Percentiles rank a stretch among this genome's conserved stretches.
These are phyloP conservation scores for Metellina segmentata DNA, from an alignment of 2,888 invertebrate genomes.

Conservation along the genomic window DNA sequence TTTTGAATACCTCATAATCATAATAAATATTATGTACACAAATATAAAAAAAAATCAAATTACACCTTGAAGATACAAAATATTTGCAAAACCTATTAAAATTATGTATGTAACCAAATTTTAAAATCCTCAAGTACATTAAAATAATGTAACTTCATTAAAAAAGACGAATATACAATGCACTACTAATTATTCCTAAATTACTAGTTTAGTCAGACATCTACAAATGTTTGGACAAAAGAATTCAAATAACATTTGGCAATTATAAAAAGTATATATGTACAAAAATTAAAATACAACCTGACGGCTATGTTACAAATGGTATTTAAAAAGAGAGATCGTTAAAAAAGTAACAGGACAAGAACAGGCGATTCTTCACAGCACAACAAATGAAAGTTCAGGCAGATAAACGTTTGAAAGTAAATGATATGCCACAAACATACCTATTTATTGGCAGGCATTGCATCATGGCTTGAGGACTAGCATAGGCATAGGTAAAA, in stretches of 20 bases:
- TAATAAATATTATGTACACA: no score
- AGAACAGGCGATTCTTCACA: conserved; percentile 12
- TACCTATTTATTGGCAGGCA: background rate
- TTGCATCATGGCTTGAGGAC: conserved; percentile 7
- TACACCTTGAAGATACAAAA: no score
- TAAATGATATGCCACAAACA: background rate
- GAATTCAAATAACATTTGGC: conserved; percentile 39
- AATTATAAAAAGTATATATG: conserved; percentile 62
- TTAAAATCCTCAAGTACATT: no score
- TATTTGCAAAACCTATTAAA: no score
- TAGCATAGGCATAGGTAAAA: conserved; percentile 30
- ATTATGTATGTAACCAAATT: no score
- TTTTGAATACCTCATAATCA: no score
- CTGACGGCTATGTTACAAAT: conserved; percentile 44
- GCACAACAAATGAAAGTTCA: conserved; percentile 8
- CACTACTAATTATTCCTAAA: no score
- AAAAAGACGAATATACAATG: no score
- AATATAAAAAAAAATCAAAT: no score
- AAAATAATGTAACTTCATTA: no score
- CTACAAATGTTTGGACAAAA: no score
- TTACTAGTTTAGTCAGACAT: no score
- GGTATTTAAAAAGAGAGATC: conserved; percentile 58
- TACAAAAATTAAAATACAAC: conserved; percentile 68
- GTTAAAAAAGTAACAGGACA: conserved; percentile 31
- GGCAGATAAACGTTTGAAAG: background rate